Evolutionary conservation across 2,113 vertebrate species (phyloP).

Genomic region (Ceyx melanurus): DNA sequence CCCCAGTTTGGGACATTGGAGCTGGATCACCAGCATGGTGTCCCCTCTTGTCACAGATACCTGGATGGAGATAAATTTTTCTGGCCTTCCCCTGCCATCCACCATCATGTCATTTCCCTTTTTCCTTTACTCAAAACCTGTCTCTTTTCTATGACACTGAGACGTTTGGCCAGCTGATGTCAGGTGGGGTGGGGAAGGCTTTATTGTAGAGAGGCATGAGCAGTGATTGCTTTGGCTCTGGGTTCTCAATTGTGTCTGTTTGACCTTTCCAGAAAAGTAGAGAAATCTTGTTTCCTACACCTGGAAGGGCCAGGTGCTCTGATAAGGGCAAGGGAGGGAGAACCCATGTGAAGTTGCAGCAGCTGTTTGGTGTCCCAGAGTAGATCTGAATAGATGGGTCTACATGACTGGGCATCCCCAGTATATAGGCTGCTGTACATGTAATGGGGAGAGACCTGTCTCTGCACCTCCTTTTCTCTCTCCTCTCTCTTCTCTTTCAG

Average conservation of each 20-base stretch:
- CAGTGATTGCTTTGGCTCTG: neutral
- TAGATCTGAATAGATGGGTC: neutral
- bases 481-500: constrained; percentile 69
- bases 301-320: no score
- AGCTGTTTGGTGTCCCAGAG: neutral
- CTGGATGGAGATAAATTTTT: rapidly evolving
- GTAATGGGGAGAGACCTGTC: neutral
- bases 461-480: neutral
- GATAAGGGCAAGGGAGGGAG: neutral
- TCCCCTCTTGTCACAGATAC: neutral
- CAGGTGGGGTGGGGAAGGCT: neutral
- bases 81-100: neutral
- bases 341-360: neutral
- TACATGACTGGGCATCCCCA: neutral
- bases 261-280: neutral
- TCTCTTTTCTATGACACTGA: no score
- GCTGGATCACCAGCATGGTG: rapidly evolving
- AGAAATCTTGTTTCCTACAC: neutral
- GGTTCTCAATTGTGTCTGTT: neutral
- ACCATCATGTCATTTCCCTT: neutral
- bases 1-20: rapidly evolving
- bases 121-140: neutral
- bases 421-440: neutral
- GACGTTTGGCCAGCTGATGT: neutral
- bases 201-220: neutral